Base-by-base conservation (phyloP, 2,797 vertebrate genomes). In the Sternotherus odoratus region DNA sequence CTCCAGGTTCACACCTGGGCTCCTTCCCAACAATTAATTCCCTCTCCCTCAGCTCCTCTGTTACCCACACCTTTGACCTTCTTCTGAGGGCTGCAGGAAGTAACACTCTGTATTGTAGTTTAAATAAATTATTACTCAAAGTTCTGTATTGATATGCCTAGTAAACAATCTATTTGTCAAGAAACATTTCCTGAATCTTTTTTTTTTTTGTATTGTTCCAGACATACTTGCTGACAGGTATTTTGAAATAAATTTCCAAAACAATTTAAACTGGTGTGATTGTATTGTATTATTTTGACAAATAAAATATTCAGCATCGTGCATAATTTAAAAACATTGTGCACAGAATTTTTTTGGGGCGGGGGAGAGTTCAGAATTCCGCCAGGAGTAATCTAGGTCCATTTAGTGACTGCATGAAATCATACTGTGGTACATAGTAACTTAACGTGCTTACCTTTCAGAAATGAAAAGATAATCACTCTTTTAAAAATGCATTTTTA, bases 401-500 rank as follows among this genome's bases (percentile, higher is more conserved):
- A 91, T 93, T 97, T 91, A 93, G 66, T 91, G 95, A 95, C 87
- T 87, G 48, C 89, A 85, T 77, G 84, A 96, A 95, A 91, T 90
- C 78, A 75, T 51, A 86, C 49, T 88, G 33, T 91, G 89, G 77
- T 1, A 46, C 80, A 95, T 19, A 86, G 56, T 95, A 66, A 51
- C 54, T 95, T 69, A 54, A 94, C 92, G 79, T 24, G 5, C 24
- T 9, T 91, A 57, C 9, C 66, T 93, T 90, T 94, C 82, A 50
- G 50, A 96, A 95, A 21, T 91, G 54, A 92, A 91, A 90, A 87
- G 75, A 89, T 89, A 33, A 92, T 56, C 28, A 85, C 36, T 89
- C 85, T 95, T 92, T 92, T 97, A 95, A 93, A 94, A 88, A 87
- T 97, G 94, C 91, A 96, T 93, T 94, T 97, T 95, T 90, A 87